Evolutionary conservation across 2,113 vertebrate species (phyloP).

Genomic region (Microtus richardsoni): DNA sequence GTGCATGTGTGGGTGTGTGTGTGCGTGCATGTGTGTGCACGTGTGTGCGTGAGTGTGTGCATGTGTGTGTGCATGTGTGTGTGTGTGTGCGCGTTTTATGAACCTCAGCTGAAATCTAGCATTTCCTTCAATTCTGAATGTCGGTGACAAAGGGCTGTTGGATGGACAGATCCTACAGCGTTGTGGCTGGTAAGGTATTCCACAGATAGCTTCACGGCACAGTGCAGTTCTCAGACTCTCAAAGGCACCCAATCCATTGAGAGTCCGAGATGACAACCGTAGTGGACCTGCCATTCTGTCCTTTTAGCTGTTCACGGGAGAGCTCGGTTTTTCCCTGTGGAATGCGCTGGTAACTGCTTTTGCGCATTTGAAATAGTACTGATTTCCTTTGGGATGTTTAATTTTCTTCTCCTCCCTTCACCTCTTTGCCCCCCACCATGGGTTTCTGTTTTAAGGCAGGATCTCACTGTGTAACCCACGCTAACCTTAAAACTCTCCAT

Average conservation of each 20-base stretch:
- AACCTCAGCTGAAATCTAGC: background rate
- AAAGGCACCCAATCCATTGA: accelerated
- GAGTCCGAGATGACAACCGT: accelerated
- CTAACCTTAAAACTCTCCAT: background rate
- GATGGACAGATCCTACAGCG: background rate
- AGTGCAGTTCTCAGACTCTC: background rate
- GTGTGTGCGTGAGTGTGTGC: background rate
- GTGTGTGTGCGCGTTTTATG: too few species aligned
- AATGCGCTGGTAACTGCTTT: background rate
- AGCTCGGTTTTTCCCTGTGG: accelerated
- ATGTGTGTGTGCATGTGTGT: background rate
- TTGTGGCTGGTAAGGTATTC: background rate
- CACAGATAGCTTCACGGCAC: background rate
- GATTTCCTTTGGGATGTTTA: background rate
- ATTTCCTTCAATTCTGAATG: background rate
- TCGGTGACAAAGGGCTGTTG: accelerated
- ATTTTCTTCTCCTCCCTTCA: background rate
- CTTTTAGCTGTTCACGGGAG: background rate
- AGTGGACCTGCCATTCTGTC: background rate
- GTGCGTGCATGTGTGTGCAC: too few species aligned
- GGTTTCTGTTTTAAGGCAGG: background rate
- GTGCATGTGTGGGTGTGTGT: background rate
- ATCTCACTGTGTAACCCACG: background rate
- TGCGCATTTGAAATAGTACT: background rate
- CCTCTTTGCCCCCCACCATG: background rate